Evolutionary conservation across 2,888 invertebrate genomes (phyloP), one percentile per base, ranked within the genome.

Genomic region (Notodonta ziczac): DNA sequence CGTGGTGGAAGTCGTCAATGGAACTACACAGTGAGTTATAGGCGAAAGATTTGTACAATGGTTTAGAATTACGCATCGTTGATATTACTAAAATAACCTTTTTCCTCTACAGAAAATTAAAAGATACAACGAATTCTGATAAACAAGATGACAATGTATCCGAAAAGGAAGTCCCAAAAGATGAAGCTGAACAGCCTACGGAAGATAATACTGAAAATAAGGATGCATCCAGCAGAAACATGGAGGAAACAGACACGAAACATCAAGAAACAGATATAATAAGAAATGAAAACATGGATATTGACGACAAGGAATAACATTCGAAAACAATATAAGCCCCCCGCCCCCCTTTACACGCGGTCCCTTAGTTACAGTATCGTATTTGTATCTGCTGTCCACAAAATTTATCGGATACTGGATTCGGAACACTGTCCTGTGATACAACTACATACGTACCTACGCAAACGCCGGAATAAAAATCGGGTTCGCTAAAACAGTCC

Each of bases 1-100:
- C 66, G 92, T 92, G 1, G 88, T 92, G 0, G 94, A 94, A 82
- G 82, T 92, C 32, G 84, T 88, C 13, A 94, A 94, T 75, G 93
- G 93, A 53, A 85, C 90, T 1, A 56, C 78, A 12, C 88, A 86
- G 91, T 91, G 70, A 87, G 89, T 82, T 58, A 9, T 57, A 64
- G 72, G 9, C 9, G 2, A 9, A 10, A 3, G 9, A 42, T 42
- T 10, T 10, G 8, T 42, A 42, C 42, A 42, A 42, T 10, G 42
- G 4, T 78, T 44, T 81, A 72, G 82, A 79, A 61, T 35, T 35
- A 35, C 2, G 35, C 35, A 2, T 24, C 24, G 35, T 35, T 35
- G 35, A 35, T 7, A 6, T 35, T 35, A 35, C 35, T 35, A 7
- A 35, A 35, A 35, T 35, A 35, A 35, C 35, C 35, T 35, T 4